A percentile compares a stretch with the other conserved stretches of the same genome.
Conservation (phyloP, 2,797 vertebrate genomes). For the Glyptemys insculpta region DNA sequence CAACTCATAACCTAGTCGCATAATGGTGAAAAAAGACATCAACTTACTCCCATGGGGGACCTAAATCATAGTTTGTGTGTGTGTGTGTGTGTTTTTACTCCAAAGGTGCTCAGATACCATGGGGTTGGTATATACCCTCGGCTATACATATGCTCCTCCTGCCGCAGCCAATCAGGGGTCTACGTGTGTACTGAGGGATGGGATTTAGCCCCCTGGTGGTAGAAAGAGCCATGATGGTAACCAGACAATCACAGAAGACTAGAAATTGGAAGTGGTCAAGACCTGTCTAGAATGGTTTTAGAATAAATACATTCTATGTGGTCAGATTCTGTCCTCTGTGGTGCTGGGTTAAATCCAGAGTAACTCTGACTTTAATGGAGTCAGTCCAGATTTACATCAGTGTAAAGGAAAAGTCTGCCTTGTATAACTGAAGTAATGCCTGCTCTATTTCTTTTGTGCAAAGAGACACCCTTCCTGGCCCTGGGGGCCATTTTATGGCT, state of each 20-base stretch:
- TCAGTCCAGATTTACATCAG: constrained; percentile 42
- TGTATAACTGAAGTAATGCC: constrained; percentile 30
- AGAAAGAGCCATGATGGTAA: not conserved
- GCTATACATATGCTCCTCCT: constrained; percentile 2
- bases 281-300: not conserved
- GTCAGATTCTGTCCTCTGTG: not conserved
- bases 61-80: not conserved
- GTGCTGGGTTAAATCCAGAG: constrained; percentile 35
- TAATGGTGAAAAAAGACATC: not conserved
- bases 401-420: not conserved
- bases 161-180: not conserved
- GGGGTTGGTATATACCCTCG: not conserved
- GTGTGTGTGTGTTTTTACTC: constrained; percentile 40
- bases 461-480: constrained; percentile 4
- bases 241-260: not conserved
- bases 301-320: not conserved
- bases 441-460: not conserved
- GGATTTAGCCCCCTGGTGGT: not conserved
- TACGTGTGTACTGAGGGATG: constrained; percentile 12
- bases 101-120: not conserved
- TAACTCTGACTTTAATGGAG: constrained; percentile 53
- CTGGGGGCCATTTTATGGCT: not conserved
- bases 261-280: not conserved
- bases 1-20: not conserved
- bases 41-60: not conserved